A percentile compares a stretch with the other conserved stretches of the same genome.
These are phyloP conservation scores for Gymnodraco acuticeps DNA, from an alignment of 2,797 vertebrate species.

Conservation along the genomic window DNA sequence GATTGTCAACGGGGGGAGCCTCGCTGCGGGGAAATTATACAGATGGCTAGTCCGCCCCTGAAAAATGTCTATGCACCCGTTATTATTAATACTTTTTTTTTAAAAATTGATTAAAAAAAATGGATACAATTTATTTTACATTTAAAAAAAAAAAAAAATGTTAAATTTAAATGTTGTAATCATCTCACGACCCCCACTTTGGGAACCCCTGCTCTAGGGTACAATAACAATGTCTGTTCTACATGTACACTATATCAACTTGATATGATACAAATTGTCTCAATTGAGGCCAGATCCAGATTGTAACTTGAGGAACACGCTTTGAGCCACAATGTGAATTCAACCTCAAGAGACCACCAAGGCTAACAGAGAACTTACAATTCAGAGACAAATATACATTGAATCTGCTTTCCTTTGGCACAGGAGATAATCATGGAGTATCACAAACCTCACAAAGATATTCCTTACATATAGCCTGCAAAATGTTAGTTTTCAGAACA, in stretches of 20 bases:
- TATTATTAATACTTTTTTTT: no score
- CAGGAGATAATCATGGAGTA: not conserved
- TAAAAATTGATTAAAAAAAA: no score
- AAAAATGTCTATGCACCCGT: no score
- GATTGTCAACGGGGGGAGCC: no score
- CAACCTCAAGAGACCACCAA: no score
- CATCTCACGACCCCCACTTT: no score
- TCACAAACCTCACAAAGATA: not conserved
- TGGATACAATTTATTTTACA: no score
- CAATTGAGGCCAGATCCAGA: not conserved
- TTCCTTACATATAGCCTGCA: not conserved
- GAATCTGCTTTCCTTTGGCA: not conserved
- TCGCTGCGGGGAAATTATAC: no score
- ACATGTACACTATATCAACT: not conserved
- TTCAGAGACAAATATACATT: not conserved
- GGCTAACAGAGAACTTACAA: not conserved
- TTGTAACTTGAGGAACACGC: not conserved
- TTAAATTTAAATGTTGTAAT: no score
- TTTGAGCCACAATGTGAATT: not conserved
- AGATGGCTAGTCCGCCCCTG: no score
- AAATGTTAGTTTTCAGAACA: not conserved
- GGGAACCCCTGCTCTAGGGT: not conserved
- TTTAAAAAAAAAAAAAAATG: no score
- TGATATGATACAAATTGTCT: not conserved
- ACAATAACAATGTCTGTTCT: conserved; percentile 1